phyloP scores from a whole-genome alignment of 1,140 invertebrate genomes.

The Rhysida immarginata region DNA sequence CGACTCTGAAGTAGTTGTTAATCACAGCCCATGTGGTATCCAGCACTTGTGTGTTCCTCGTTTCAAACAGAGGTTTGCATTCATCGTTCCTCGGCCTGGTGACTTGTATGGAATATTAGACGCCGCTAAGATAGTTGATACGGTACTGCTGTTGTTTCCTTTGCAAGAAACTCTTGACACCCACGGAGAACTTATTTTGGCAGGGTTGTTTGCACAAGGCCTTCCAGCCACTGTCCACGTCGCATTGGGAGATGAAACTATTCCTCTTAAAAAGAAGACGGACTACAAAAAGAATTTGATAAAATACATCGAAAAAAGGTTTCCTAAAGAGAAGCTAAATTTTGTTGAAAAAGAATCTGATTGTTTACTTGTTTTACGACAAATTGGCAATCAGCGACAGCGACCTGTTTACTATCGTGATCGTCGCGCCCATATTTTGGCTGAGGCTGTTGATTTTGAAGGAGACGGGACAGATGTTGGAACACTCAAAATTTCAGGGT shows the following conservation, averaged over 20 bases:
- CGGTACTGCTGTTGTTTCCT: slow-evolving; percentile 48
- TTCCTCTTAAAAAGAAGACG: background rate
- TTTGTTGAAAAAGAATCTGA: slow-evolving; percentile 56
- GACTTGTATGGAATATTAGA: slow-evolving; percentile 64
- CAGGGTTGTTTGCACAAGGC: slow-evolving; percentile 60
- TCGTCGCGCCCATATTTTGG: slow-evolving; percentile 59
- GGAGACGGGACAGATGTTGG: slow-evolving; percentile 28
- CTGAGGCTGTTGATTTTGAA: slow-evolving; percentile 57
- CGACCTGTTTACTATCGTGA: slow-evolving; percentile 53
- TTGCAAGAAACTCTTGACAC: slow-evolving; percentile 47
- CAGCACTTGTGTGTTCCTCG: slow-evolving; percentile 57
- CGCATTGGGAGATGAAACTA: too few relatives aligned
- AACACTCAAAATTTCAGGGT: slow-evolving; percentile 69
- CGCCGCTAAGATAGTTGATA: slow-evolving; percentile 61
- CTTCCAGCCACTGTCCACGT: slow-evolving; percentile 60
- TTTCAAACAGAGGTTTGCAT: slow-evolving; percentile 70
- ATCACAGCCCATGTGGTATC: too few relatives aligned
- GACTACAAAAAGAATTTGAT: background rate
- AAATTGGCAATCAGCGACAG: slow-evolving; percentile 66
- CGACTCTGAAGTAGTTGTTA: too few relatives aligned
- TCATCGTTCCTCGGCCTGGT: slow-evolving; percentile 48
- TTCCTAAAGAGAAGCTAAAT: slow-evolving; percentile 68
- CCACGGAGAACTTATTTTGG: slow-evolving; percentile 56
- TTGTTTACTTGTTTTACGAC: slow-evolving; percentile 57
- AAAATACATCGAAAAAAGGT: slow-evolving; percentile 33